Evolutionary conservation across 1,140 invertebrate genomes (phyloP).

Genomic region (Drosophila tristis): DNA sequence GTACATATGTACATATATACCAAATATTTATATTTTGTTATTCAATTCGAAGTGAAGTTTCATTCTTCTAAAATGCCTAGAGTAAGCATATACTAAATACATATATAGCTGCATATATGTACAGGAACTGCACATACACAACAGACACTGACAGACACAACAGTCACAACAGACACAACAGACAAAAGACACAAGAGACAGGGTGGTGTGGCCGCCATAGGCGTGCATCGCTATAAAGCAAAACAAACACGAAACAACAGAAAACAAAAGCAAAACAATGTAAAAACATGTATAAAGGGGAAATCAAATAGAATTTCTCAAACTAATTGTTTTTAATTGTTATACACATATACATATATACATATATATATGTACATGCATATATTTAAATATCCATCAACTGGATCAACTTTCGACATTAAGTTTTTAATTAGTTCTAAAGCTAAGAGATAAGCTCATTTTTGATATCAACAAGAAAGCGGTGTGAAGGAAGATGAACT

Average conservation of each 20-base stretch:
- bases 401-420: conserved; percentile 51
- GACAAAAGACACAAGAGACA: too few relatives aligned
- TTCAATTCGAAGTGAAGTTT: conserved; percentile 34
- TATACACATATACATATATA: conserved; percentile 28
- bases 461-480: conserved; percentile 55
- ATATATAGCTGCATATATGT: conserved; percentile 3
- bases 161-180: not conserved
- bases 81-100: not conserved
- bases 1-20: not conserved
- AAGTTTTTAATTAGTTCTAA: conserved; percentile 75
- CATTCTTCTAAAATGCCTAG: not conserved
- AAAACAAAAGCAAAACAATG: conserved; percentile 1
- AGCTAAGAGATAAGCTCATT: conserved; percentile 52
- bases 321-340: conserved; percentile 45
- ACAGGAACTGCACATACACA: not conserved
- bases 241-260: not conserved
- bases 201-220: too few relatives aligned
- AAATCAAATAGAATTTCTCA: conserved; percentile 32
- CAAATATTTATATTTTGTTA: conserved; percentile 41
- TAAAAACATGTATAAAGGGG: conserved; percentile 3
- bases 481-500: conserved; percentile 6
- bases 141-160: not conserved
- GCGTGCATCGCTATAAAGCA: conserved; percentile 3
- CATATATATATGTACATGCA: conserved; percentile 33
- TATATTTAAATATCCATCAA: conserved; percentile 36